These are phyloP conservation scores for Rousettus madagascariensis DNA, from an alignment of 2,797 vertebrate species.

Conservation along the genomic window DNA sequence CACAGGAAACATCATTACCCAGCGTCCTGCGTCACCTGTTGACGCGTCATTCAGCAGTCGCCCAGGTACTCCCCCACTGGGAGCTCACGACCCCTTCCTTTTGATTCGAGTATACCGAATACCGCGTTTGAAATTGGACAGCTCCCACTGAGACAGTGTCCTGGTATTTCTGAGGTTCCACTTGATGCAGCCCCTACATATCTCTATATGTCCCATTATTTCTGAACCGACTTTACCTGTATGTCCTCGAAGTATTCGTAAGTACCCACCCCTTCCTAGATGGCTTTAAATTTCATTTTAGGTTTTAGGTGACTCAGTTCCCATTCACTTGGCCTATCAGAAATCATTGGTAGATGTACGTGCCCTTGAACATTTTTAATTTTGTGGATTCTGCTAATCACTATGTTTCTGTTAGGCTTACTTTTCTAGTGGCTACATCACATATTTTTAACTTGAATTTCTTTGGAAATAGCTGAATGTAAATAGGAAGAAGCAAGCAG, in stretches of 20 bases:
- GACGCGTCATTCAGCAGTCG: neutral
- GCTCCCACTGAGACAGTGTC: neutral
- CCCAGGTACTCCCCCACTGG: neutral
- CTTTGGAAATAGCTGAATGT: constrained; percentile 61
- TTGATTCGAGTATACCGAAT: neutral
- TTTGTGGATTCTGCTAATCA: constrained; percentile 64
- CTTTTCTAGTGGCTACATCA: constrained; percentile 53
- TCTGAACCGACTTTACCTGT: neutral
- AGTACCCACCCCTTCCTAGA: constrained; percentile 68
- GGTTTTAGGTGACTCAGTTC: constrained; percentile 40
- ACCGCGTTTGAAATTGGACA: neutral
- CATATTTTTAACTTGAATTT: constrained; percentile 62
- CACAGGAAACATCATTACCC: neutral
- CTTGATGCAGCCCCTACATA: neutral
- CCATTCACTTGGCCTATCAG: neutral
- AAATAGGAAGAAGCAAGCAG: constrained; percentile 47
- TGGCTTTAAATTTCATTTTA: constrained; percentile 54
- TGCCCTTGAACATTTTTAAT: constrained; percentile 28
- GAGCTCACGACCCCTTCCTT: neutral
- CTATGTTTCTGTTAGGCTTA: constrained; percentile 53
- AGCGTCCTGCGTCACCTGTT: neutral
- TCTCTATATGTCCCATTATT: neutral
- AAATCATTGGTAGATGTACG: neutral
- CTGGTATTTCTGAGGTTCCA: constrained; percentile 50
- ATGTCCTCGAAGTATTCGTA: neutral